Base-by-base conservation (phyloP, 2,797 vertebrate genomes). In the Cyclopterus lumpus region DNA sequence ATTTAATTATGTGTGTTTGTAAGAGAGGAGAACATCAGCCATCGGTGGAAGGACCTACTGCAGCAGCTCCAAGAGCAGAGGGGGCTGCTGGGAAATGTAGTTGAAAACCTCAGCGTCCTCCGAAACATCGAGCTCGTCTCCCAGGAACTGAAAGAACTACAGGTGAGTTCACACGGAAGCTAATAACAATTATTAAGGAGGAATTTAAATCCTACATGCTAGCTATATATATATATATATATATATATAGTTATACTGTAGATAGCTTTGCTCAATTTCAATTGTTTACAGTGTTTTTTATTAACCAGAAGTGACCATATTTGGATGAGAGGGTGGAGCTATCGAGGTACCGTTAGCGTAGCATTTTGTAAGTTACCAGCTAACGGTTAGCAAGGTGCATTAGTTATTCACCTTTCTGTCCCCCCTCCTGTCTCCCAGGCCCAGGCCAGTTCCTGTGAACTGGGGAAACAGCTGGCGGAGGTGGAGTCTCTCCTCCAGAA, bases 401-500 rank as follows among this genome's bases (percentile, higher is more conserved):
- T 3, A 12, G 11, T 38, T 38, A 38, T 38, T 44, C 5, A 6
- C 42, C 12, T n/a, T n/a, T n/a, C n/a, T n/a, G n/a, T 30, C 15
- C 14, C 11, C 28, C 34, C 34, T 34, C 34, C 38, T 40, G 0
- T 67, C 65, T 81, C 24, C 82, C 84, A 98, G 97, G 82, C 80
- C 36, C 87, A 93, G 73, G 92, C 94, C 61, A 91, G 73, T 54
- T 95, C 95, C 10, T 88, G 91, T 55, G 94, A 95, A 3, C 86
- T 88, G 74, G 96, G 96, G 36, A 97, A 94, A 73, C 95, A 97
- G 82, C 93, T 97, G 58, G 85, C 93, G 0, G 96, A 97, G 68
- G 94, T 93, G 18, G 93, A 92, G 57, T 93, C 95, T 74, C 91
- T 97, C 65, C 94, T 97, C 8, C 96, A 97, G 89, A 96, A 95